A percentile compares a stretch with the other conserved stretches of the same genome.
These are phyloP conservation scores for Acrocyrtus sp. DNA, from an alignment of 2,888 invertebrate genomes.

Conservation along the genomic window DNA sequence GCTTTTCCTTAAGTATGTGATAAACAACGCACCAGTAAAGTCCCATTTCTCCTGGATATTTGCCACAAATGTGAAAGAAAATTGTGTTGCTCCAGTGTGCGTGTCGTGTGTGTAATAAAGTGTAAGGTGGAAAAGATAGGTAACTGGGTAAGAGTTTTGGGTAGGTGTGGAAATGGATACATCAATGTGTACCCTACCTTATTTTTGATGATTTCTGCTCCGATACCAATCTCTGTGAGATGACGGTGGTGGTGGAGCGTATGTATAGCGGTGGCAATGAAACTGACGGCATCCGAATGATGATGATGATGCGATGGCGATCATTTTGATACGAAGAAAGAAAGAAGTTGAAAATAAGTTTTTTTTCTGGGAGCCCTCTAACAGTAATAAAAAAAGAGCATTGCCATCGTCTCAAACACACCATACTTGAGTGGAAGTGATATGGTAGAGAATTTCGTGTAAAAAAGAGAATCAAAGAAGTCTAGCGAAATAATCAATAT, in stretches of 20 bases:
- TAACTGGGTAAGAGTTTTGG: not conserved
- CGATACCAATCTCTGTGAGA: constrained; percentile 24
- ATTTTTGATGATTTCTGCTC: constrained; percentile 43
- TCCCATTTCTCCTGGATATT: not conserved
- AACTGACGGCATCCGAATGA: no score
- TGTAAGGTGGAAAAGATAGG: not conserved
- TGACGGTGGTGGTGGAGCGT: constrained; percentile 4
- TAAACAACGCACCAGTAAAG: no score
- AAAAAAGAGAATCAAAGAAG: constrained; percentile 21
- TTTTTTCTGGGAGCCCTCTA: no score
- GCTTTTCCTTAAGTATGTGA: not conserved
- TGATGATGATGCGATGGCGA: constrained; percentile 12
- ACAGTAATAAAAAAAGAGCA: constrained; percentile 20
- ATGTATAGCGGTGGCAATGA: no score
- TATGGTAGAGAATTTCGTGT: no score
- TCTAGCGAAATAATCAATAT: constrained; percentile 46
- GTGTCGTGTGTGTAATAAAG: not conserved
- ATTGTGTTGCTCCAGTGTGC: constrained; percentile 20
- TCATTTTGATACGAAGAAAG: constrained; percentile 29
- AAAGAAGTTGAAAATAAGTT: not conserved
- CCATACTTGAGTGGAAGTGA: no score
- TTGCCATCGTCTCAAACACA: no score
- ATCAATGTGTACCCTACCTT: no score
- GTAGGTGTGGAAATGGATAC: no score
- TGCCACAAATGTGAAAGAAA: constrained; percentile 18